Evolutionary conservation across 2,113 vertebrate genomes (phyloP), one percentile per base, ranked within the genome.

Genomic region (Maccullochella peelii): DNA sequence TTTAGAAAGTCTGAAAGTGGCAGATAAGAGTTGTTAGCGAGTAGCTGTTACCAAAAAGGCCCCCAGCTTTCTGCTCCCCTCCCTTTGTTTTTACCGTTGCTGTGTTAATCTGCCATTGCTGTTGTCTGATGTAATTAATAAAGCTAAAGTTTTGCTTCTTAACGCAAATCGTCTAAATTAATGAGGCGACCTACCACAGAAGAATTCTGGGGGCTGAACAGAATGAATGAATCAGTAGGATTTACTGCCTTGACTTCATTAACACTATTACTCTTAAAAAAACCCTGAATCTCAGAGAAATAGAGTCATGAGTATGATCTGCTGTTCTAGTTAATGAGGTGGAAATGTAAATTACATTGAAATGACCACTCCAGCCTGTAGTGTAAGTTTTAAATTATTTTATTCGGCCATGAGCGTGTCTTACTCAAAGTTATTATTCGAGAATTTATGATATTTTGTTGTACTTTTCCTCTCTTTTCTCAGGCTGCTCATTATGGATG

Each of bases 401-500:
- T 16, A 44, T 25, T 68, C 1, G 0, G 52, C 33, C 1, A 1
- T 25, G 73, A 71, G 50, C 7, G 18, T 38, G 44, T 8, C 25
- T 49, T 20, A 27, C 47, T 63, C 23, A 25, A 50, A 65, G 14
- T 58, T 66, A 42, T 73, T 77, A 44, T 54, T 73, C 50, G n/a
- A 79, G 25, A 72, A 21, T 58, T 36, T 15, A n/a, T 58, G 15
- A 30, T 20, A 9, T 73, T 27, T 71, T 54, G 11, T 1, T 3
- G 21, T 38, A 16, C 54, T 68, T 77, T 50, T 40, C 59, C 59
- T 61, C 23, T 82, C 66, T 94, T 80, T 92, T 75, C 77, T 42
- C 84, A 99, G 98, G 98, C 98, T 94, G 97, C 98, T 96, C 97
- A 98, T 93, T 99, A 99, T 92, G 98, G 98, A 91, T 99, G 98